Evolutionary conservation across 2,113 vertebrate species (phyloP), one percentile per base, ranked within the genome.

Genomic region (Colius striatus): DNA sequence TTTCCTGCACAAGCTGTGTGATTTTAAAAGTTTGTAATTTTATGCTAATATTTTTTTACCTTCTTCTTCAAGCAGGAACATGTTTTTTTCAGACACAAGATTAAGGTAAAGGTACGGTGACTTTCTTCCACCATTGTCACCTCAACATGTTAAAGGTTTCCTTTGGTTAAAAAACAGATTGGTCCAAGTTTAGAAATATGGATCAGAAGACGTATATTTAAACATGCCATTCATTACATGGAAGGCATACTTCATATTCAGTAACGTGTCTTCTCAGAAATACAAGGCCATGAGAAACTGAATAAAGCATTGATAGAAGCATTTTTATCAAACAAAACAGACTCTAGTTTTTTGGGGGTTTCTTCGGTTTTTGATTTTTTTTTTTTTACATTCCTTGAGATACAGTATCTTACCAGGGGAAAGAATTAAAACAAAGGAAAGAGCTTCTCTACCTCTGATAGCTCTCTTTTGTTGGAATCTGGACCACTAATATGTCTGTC

Each of bases 371-470:
- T 18, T 23, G 9, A 9, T 30, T 17, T 5, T 66, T 53, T 32
- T 30, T 32, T 25, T 54, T 36, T 5, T 2, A 29, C n/a, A 9
- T 32, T 45, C 26, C 36, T 53, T 34, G 34, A 41, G 5, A 48
- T 26, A 17, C 2, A 4, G 19, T 34, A 9, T 36, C 12, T 48
- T 66, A 43, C 4, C 25, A 22, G 5, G 10, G 5, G 8, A 43
- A 81, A 67, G 67, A 17, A 54, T 13, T 19, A 62, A 87, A 8
- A 12, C 36, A 74, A 17, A 74, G 9, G 3, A 78, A 55, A 60
- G 5, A 47, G 11, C 3, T 58, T 45, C 2, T 0, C 19, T 41
- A 25, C 11, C 4, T 43, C 14, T 11, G 1, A 9, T 15, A 58
- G 10, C 22, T 76, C 22, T 34, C 13, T 61, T 74, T 21, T 67